These are phyloP conservation scores for Holocentrus rufus DNA, from an alignment of 2,797 vertebrate genomes.

Conservation along the genomic window DNA sequence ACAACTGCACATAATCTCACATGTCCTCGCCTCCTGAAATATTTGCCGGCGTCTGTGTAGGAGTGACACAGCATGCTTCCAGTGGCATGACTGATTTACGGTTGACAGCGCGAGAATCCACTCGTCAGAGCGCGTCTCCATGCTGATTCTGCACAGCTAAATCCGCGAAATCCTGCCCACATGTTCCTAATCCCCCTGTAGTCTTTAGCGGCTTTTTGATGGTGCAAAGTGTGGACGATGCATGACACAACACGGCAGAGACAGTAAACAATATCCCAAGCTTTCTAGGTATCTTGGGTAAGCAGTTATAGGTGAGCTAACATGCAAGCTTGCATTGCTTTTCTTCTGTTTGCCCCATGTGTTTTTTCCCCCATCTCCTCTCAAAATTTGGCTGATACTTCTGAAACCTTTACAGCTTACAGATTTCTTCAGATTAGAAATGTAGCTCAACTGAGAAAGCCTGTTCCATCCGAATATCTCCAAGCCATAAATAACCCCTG, in stretches of 20 bases:
- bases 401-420: neutral
- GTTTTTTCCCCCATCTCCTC: neutral
- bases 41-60: conserved; percentile 9
- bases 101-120: conserved; percentile 33
- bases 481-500: neutral
- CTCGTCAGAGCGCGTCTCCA: conserved; percentile 27
- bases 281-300: neutral
- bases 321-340: conserved; percentile 8
- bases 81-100: conserved; percentile 24
- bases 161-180: conserved; percentile 69
- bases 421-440: neutral
- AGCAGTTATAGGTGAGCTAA: neutral
- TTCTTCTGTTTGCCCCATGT: neutral
- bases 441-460: neutral
- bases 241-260: conserved; percentile 18
- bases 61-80: conserved; percentile 21
- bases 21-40: neutral
- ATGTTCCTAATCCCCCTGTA: conserved; percentile 51
- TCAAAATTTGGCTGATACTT: neutral
- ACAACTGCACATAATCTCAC: neutral
- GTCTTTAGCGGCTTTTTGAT: conserved; percentile 38
- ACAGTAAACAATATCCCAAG: conserved; percentile 12
- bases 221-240: conserved; percentile 25
- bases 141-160: conserved; percentile 51
- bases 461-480: neutral